Evolutionary conservation across 2,888 invertebrate species (phyloP), one percentile per base, ranked within the genome.

Genomic region (Conus canariensis): DNA sequence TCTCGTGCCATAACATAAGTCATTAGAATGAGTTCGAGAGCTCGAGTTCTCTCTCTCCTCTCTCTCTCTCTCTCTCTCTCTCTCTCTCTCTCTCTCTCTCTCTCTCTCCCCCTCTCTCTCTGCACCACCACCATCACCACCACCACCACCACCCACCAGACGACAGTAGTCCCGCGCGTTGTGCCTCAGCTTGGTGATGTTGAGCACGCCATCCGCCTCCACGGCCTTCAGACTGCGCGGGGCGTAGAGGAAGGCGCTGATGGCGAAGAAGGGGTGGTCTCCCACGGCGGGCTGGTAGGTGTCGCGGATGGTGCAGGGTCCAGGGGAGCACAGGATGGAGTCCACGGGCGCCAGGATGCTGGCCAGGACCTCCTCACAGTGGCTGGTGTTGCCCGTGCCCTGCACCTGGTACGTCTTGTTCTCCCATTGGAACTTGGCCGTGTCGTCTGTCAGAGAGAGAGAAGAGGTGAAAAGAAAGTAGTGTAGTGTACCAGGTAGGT

Each of bases 251-350:
- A 94, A 95, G 56, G 93, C 94, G 64, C 94, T 92, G 30, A 94
- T 93, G 64, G 94, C 95, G 88, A 93, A 94, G 91, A 95, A 95
- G 14, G 90, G 91, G 70, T 91, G 92, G 77, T 92, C 90, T 19
- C 90, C 92, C 10, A 94, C 91, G 16, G 92, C 90, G 0, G 95
- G 95, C 91, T 95, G 95, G 90, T 95, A 95, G 12, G 93, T 93
- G 19, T 91, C 88, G 30, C 95, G 90, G 25, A 91, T 91, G 22
- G 89, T 86, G 87, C 90, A 91, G n/a, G 89, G 91, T 0, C 74
- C 64, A 0, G 90, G 91, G 9, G 87, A 85, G 22, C 91, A 91
- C 22, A 58, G 14, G 22, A 59, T 22, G 6, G 82, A 59, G n/a
- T 70, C 85, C 1, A 83, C 77, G 1, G 74, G 85, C 1, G 45